Evolutionary conservation across 2,113 vertebrate genomes (phyloP).

Genomic region (Egretta garzetta): DNA sequence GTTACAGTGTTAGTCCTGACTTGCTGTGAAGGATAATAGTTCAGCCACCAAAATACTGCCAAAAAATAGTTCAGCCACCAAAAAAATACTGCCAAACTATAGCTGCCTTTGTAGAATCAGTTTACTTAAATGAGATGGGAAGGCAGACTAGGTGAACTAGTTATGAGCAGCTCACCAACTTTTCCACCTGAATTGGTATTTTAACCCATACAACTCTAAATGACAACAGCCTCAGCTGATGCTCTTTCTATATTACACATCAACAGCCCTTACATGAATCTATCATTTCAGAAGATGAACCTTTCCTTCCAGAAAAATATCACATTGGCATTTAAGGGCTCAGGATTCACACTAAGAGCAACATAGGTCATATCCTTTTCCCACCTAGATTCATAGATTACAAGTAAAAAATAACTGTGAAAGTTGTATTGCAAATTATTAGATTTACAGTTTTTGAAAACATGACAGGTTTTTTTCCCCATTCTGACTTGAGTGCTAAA

Average conservation of each 20-base stretch:
- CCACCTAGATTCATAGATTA: not conserved
- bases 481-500: not conserved
- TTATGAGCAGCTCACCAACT: not conserved
- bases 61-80: not conserved
- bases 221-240: not conserved
- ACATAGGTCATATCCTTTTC: not conserved
- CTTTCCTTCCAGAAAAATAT: not conserved
- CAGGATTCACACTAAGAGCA: not conserved
- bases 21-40: constrained; percentile 9
- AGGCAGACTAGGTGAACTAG: not conserved
- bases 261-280: not conserved
- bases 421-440: not conserved
- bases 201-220: not conserved
- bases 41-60: not conserved
- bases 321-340: not conserved
- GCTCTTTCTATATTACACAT: not conserved
- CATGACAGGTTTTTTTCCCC: not conserved
- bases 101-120: not conserved
- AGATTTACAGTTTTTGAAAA: constrained; percentile 14
- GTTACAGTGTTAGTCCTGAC: constrained; percentile 23
- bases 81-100: not conserved
- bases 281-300: not conserved
- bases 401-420: constrained; percentile 14
- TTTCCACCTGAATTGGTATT: not conserved
- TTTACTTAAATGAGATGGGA: not conserved